Base-by-base conservation (phyloP, 2,797 vertebrate genomes). In the Rhodeus uyekii region DNA sequence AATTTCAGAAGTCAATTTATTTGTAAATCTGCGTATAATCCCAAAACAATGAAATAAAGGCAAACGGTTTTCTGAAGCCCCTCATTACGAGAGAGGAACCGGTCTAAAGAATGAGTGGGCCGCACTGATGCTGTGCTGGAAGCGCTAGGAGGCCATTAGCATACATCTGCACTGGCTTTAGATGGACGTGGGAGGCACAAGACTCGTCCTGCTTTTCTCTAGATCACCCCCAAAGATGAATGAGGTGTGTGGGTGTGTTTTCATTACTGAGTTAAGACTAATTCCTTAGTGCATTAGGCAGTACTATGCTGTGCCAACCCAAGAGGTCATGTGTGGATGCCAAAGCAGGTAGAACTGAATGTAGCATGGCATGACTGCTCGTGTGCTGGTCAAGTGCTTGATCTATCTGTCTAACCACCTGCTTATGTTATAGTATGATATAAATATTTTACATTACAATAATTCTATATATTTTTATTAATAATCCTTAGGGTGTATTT, bases 231-330 rank as follows among this genome's bases (percentile, higher is more conserved):
- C 44, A 55, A 55, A 46, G 75, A 85, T 78, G 79, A 81, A 78
- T 72, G 73, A n/a, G 42, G n/a, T 67, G 84, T 60, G 79, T 78
- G 75, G 84, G 79, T 73, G 74, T 65, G 13, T 81, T 76, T 78
- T 48, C 75, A 44, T 29, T 71, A 65, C 68, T 61, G 60, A 77
- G 76, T 74, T 74, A 73, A 63, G 78, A 80, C 27, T 80, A 80
- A 80, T 84, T 60, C 75, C 75, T 61, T 16, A 60, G 80, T 44
- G 55, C 39, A 14, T 85, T 78, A 73, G 44, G 38, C 80, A 64
- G n/a, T 32, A 44, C n/a, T 65, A 13, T 13, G 60, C 19, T 64
- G 71, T 81, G 53, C 75, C 74, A 38, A 39, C 38, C 29, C 38
- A 22, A 44, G 29, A 46, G 73, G 61, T 72, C 50, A 65, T 55